Evolutionary conservation across 2,113 vertebrate genomes (phyloP).

Genomic region (Chitala chitala): DNA sequence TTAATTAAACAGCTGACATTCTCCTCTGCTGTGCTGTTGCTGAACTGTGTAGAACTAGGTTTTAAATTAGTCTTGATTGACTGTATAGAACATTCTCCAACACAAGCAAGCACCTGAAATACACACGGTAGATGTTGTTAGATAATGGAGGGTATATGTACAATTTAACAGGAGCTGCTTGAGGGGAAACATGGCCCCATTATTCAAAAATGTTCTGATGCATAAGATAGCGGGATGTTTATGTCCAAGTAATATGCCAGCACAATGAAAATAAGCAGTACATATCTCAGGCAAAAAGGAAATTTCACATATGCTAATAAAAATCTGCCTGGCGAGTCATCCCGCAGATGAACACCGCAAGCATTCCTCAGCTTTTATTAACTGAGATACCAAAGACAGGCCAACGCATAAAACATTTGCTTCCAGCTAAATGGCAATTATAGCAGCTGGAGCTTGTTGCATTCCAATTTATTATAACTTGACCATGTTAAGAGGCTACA

Average conservation of each 20-base stretch:
- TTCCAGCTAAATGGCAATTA: constrained; percentile 25
- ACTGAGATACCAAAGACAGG: constrained; percentile 11
- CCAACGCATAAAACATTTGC: constrained; percentile 22
- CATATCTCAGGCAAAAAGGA: constrained; percentile 16
- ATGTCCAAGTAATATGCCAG: constrained; percentile 9
- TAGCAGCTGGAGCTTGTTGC: constrained; percentile 17
- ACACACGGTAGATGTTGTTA: constrained; percentile 1
- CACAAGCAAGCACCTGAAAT: constrained; percentile 36
- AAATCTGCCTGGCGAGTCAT: not conserved
- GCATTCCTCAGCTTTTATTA: not conserved
- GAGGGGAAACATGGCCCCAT: not conserved
- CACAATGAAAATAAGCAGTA: constrained; percentile 9
- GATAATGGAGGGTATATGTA: constrained; percentile 6
- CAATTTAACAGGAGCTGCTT: constrained; percentile 14
- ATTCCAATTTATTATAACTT: constrained; percentile 17
- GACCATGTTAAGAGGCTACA: constrained; percentile 19
- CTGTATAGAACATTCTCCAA: constrained; percentile 53
- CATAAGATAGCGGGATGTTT: constrained; percentile 11
- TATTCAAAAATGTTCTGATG: constrained; percentile 11
- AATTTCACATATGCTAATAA: constrained; percentile 22
- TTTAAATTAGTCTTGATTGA: constrained; percentile 59
- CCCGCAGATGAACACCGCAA: not conserved
- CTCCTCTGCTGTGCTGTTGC: constrained; percentile 58
- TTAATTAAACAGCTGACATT: constrained; percentile 62
- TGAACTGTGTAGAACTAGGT: constrained; percentile 60